Evolutionary conservation across 2,888 invertebrate species (phyloP).

Genomic region (Drosophila anomalata): DNA sequence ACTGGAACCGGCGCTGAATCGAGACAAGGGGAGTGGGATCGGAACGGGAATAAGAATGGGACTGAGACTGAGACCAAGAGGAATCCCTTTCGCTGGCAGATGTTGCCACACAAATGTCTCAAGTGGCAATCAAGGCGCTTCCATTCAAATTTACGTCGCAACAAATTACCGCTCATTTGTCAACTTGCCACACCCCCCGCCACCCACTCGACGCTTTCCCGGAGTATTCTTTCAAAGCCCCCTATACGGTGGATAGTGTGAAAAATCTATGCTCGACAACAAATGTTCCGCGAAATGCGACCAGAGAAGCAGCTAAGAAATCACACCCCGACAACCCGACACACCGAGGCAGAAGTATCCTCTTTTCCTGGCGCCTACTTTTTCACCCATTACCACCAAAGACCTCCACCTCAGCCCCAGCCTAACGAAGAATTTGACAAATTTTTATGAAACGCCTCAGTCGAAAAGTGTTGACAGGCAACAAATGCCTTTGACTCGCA

Average conservation of each 20-base stretch:
- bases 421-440: conserved; percentile 38
- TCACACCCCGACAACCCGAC: conserved; percentile 9
- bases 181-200: conserved; percentile 67
- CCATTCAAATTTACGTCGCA: conserved; percentile 82
- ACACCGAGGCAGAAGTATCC: background rate
- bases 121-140: conserved; percentile 83
- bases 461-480: conserved; percentile 66
- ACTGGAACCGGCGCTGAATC: conserved; percentile 16
- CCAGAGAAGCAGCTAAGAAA: conserved; percentile 29
- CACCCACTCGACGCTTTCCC: background rate
- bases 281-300: conserved; percentile 74
- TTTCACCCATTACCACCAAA: background rate
- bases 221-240: background rate
- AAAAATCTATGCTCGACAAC: conserved; percentile 72
- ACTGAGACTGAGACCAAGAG: conserved; percentile 21
- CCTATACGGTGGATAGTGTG: conserved; percentile 60
- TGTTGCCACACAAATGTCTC: conserved; percentile 81
- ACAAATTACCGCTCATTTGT: conserved; percentile 82
- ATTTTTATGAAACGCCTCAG: conserved; percentile 50
- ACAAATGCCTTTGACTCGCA: conserved; percentile 55
- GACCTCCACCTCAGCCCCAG: background rate
- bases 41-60: conserved; percentile 3
- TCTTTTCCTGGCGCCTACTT: background rate
- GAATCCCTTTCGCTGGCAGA: conserved; percentile 70
- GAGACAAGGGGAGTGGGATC: background rate